Evolutionary conservation across 2,113 vertebrate genomes (phyloP).

Genomic region (Chionis minor): DNA sequence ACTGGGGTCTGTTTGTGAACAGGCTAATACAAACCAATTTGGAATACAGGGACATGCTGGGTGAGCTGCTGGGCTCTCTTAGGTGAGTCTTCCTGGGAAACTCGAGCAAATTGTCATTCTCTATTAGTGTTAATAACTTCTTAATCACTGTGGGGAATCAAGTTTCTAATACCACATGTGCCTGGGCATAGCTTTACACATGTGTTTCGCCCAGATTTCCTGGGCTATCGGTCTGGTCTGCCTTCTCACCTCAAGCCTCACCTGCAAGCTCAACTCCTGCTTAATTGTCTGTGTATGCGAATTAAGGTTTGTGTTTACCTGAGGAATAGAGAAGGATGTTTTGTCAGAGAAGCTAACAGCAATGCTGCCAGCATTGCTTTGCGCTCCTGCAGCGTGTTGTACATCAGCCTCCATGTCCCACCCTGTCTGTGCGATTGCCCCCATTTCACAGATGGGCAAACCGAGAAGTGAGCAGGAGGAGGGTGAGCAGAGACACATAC

Average conservation of each 20-base stretch:
- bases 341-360: background rate
- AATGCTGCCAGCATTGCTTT: background rate
- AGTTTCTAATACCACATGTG: background rate
- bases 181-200: background rate
- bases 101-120: background rate
- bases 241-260: background rate
- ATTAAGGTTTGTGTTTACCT: background rate
- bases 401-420: background rate
- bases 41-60: background rate
- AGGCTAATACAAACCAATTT: conserved; percentile 38
- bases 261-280: background rate
- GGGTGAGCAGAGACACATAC: background rate
- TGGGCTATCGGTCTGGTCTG: background rate
- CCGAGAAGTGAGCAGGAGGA: background rate
- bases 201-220: background rate
- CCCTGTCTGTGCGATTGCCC: background rate
- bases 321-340: background rate
- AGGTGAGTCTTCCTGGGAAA: background rate
- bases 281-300: background rate
- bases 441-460: background rate
- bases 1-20: conserved; percentile 18
- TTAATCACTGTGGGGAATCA: background rate
- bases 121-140: conserved; percentile 24
- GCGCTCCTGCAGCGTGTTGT: background rate
- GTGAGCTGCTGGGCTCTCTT: background rate